These are phyloP conservation scores for Cromileptes altivelis DNA, from an alignment of 2,113 vertebrate species.

Conservation along the genomic window DNA sequence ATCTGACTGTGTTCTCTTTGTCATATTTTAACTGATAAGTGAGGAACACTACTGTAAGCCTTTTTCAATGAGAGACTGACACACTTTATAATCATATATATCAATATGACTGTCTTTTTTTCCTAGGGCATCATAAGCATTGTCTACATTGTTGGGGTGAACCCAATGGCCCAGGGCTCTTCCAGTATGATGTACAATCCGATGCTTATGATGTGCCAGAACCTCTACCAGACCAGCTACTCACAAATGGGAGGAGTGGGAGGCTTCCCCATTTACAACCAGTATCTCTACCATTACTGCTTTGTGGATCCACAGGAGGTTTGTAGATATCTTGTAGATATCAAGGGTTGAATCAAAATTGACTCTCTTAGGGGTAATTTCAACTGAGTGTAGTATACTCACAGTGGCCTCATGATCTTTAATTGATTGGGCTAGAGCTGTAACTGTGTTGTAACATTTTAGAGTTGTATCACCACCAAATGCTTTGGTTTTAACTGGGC, in stretches of 20 bases:
- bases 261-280: constrained; percentile 86
- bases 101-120: neutral
- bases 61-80: neutral
- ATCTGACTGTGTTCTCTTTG: neutral
- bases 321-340: constrained; percentile 10
- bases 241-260: constrained; percentile 78
- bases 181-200: constrained; percentile 86
- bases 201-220: constrained; percentile 89
- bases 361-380: neutral
- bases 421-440: neutral
- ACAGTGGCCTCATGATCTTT: neutral
- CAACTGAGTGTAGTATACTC: neutral
- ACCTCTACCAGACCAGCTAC: constrained; percentile 82
- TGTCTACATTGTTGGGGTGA: constrained; percentile 91
- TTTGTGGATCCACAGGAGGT: constrained; percentile 95
- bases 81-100: neutral
- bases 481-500: neutral
- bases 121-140: constrained; percentile 89
- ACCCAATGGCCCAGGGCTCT: constrained; percentile 88
- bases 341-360: neutral
- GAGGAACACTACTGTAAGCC: accelerated
- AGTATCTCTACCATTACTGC: constrained; percentile 95
- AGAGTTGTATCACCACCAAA: neutral
- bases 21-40: neutral
- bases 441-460: neutral